phyloP scores from a whole-genome alignment of 2,797 vertebrate genomes.

The Lepidocolaptes lacrymiger region DNA sequence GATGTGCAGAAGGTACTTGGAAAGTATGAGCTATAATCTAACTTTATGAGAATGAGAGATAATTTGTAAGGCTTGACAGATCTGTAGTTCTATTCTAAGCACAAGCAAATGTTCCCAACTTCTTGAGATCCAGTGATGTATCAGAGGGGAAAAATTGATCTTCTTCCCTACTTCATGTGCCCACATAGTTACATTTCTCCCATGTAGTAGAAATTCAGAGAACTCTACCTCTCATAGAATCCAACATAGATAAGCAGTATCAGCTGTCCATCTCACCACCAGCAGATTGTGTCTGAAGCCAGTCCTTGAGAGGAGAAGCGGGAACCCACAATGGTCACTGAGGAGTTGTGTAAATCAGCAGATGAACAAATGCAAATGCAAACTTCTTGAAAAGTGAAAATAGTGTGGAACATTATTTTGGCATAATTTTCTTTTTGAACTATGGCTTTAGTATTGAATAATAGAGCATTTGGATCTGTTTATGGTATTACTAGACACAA shows the following conservation, averaged over 20 bases:
- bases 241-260: background rate
- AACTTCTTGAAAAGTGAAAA: background rate
- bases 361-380: fast-evolving
- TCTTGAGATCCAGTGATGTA: background rate
- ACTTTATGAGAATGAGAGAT: background rate
- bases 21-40: background rate
- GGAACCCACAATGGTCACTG: background rate
- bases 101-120: background rate
- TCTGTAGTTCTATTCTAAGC: background rate
- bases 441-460: background rate
- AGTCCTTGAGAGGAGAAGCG: fast-evolving
- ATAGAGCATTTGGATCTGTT: background rate
- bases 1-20: background rate
- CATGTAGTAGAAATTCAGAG: background rate
- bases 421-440: background rate
- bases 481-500: background rate
- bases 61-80: background rate
- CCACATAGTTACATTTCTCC: background rate
- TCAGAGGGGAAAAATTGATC: background rate
- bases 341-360: background rate
- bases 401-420: background rate
- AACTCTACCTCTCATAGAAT: fast-evolving
- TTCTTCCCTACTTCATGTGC: background rate
- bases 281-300: background rate
- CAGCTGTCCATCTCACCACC: fast-evolving